These are phyloP conservation scores for Sycophila texana DNA, from an alignment of 2,888 invertebrate genomes.

Conservation along the genomic window DNA sequence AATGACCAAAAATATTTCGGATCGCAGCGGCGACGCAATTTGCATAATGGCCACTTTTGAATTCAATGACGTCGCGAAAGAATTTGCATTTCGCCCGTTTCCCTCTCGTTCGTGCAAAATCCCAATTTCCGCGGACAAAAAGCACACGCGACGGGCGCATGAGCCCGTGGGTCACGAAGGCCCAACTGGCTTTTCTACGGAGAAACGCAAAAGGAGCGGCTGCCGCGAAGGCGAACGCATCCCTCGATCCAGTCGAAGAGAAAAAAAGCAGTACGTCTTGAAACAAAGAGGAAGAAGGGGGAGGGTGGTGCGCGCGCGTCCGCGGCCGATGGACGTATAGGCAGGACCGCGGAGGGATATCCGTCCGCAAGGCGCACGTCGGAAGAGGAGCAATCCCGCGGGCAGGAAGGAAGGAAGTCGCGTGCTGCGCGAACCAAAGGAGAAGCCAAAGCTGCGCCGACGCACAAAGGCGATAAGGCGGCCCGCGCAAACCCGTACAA, in stretches of 20 bases:
- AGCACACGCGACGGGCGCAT: background rate
- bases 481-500: conserved; percentile 52
- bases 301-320: background rate
- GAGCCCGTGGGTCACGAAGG: background rate
- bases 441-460: conserved; percentile 16
- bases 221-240: background rate
- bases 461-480: conserved; percentile 36
- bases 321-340: conserved; percentile 19
- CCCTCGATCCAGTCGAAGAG: conserved; percentile 27
- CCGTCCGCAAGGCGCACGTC: conserved; percentile 33
- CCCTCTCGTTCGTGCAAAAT: background rate
- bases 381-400: conserved; percentile 34
- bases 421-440: conserved; percentile 41
- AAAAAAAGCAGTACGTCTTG: background rate
- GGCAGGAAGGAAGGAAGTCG: conserved; percentile 54
- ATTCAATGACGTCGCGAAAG: background rate
- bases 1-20: background rate
- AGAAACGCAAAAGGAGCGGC: conserved; percentile 13
- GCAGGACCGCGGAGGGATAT: conserved; percentile 26
- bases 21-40: conserved; percentile 15
- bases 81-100: background rate
- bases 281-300: conserved; percentile 8
- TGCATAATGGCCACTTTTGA: conserved; percentile 8
- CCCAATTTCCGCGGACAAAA: conserved; percentile 18
- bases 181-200: conserved; percentile 13